These are phyloP conservation scores for Aporophyla nigra DNA, from an alignment of 2,888 invertebrate genomes.

Conservation along the genomic window DNA sequence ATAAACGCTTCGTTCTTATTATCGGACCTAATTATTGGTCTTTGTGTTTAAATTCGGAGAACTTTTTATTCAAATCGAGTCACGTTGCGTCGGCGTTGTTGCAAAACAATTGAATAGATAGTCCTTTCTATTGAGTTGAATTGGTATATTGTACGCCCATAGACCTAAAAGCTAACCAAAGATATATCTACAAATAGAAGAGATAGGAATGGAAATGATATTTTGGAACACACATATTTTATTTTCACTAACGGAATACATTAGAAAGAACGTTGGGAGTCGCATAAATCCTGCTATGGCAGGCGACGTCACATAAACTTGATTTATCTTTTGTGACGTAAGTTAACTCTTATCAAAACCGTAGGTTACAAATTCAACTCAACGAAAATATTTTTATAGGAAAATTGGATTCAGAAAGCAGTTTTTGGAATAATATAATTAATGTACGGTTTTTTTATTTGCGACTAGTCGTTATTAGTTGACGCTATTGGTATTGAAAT, in stretches of 20 bases:
- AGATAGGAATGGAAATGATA: conserved; percentile 61
- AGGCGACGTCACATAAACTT: conserved; percentile 89
- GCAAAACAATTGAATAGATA: conserved; percentile 71
- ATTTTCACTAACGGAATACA: conserved; percentile 79
- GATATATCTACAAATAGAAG: conserved; percentile 46
- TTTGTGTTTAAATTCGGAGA: conserved; percentile 87
- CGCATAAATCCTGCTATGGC: conserved; percentile 87
- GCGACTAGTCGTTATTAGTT: background rate
- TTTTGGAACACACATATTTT: conserved; percentile 72
- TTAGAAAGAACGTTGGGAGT: conserved; percentile 79
- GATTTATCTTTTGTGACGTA: conserved; percentile 88
- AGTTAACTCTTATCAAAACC: conserved; percentile 86
- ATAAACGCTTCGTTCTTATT: conserved; percentile 83
- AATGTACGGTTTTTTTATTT: conserved; percentile 7
- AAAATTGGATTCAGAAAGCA: conserved; percentile 37
- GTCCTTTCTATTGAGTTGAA: conserved; percentile 55
- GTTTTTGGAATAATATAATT: conserved; percentile 20
- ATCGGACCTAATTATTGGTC: conserved; percentile 89
- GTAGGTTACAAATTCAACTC: conserved; percentile 77
- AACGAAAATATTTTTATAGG: conserved; percentile 66
- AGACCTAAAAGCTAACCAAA: conserved; percentile 35
- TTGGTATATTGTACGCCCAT: conserved; percentile 49
- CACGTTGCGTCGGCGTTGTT: conserved; percentile 77
- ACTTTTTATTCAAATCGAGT: conserved; percentile 84
- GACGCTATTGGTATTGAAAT: background rate